Evolutionary conservation across 2,888 invertebrate species (phyloP).

Genomic region (Eretmocerus hayati): DNA sequence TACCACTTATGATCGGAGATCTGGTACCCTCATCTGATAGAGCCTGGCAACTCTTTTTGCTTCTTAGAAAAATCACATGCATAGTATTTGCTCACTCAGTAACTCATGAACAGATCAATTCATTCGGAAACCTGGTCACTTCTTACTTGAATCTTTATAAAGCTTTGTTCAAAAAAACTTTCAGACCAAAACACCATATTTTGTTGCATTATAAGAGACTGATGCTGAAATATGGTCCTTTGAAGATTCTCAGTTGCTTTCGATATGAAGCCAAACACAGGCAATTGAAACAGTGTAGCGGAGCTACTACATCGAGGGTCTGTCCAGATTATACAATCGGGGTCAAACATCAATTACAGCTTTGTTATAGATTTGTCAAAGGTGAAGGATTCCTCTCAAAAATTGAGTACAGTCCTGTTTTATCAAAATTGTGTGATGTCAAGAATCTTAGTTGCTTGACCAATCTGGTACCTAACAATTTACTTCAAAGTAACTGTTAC

Average conservation of each 20-base stretch:
- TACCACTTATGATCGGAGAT: conserved; percentile 17
- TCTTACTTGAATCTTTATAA: conserved; percentile 5
- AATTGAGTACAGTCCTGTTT: not conserved
- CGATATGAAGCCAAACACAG: conserved; percentile 13
- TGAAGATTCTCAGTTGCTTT: conserved; percentile 20
- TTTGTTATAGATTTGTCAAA: not conserved
- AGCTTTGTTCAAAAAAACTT: conserved; percentile 1
- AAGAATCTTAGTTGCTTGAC: not conserved
- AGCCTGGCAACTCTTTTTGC: conserved; percentile 19
- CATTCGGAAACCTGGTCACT: conserved; percentile 2
- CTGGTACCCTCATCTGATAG: conserved; percentile 14
- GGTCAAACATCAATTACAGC: not conserved
- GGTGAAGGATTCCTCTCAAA: not conserved
- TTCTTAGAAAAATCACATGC: conserved; percentile 10
- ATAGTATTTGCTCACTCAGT: conserved; percentile 3
- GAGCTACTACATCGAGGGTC: not conserved
- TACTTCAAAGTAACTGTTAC: not conserved
- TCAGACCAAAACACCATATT: not conserved
- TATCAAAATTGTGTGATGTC: not conserved
- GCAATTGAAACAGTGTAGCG: not conserved
- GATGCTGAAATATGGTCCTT: conserved; percentile 21
- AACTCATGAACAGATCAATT: not conserved
- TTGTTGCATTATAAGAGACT: conserved; percentile 19
- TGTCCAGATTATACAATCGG: not conserved
- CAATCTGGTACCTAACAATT: not conserved